Base-by-base conservation (phyloP, 2,888 invertebrate genomes). In the Sarcophaga carnaria region DNA sequence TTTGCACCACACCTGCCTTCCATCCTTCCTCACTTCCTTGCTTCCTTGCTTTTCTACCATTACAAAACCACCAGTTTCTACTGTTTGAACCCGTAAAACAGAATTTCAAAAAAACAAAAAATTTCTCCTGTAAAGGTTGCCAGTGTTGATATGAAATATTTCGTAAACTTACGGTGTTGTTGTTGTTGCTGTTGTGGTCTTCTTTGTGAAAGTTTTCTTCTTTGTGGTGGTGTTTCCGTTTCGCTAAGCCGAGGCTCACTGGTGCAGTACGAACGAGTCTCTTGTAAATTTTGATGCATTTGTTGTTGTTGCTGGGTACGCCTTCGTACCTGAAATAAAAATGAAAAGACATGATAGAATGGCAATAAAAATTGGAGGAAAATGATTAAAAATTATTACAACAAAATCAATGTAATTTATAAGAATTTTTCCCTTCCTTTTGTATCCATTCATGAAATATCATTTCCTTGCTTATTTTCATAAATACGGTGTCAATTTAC, bases 191-290 rank as follows among this genome's bases (percentile, higher is more conserved):
- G 92, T 88, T 93, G 92, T 54, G 93, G 93, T 82, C 92, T 91
- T 79, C 93, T 91, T 89, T 93, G 93, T 22, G 93, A 93, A 62
- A 93, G 90, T 88, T 93, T 93, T 79, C 94, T 91, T 69, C 92
- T 91, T 88, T 93, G 94, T 45, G 95, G 96, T 77, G 95, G 95
- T 85, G 95, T 94, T 90, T 96, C 95, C 88, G 93, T 93, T 90
- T 95, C 95, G 75, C 95, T 94, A 75, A 96, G 92, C 90, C 95
- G 94, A 25, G 95, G 95, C 90, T 95, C 95, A 92, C 95, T 96
- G 91, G 94, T 95, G 91, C 95, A 95, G 89, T 94, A 95, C 47
- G 94, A 94, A 89, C 94, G 94, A 74, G 92, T 90, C 80, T 93
- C 93, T 89, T 93, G 93, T 77, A 93, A 90, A 89, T 92, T 92